Evolutionary conservation across 2,888 invertebrate species (phyloP), one percentile per base, ranked within the genome.

Genomic region (Hirtodrosophila trivittata): DNA sequence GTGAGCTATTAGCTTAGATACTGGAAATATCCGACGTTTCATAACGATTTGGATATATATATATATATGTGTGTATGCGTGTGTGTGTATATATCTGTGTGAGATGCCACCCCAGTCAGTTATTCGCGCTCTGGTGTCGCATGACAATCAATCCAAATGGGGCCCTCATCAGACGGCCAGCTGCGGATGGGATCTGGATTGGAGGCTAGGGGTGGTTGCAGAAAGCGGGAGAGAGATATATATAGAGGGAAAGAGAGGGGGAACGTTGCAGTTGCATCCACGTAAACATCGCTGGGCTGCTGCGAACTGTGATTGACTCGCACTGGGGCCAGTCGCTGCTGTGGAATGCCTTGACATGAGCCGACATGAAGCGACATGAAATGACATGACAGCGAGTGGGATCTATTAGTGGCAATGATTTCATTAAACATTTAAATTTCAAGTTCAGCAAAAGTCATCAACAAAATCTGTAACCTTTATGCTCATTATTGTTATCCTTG

Each of bases 341-440:
- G 13, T 18, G 49, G 13, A 21, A 12, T 18, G 56, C 26, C 42
- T 5, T 33, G 33, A 33, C 10, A 33, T 33, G 33, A 33, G 5
- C 2, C 9, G 33, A 4, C 49, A 32, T 33, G 33, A 6, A 10
- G 14, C 32, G 47, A 38, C 13, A 9, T 57, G 67, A 54, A 52
- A 50, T 45, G 63, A 65, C 38, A 43, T 58, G 66, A 46, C 66
- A 55, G 38, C 42, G 1, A 28, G 42, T 46, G 60, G 35, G 38
- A 30, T 37, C 51, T 37, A 65, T 63, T 66, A 21, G 33, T 66
- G 83, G 66, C 81, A 84, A 75, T 82, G 84, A 86, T 84, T 82
- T 86, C 72, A 82, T 86, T 86, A 80, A 84, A 68, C 64, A 80
- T 75, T 82, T 84, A 69, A 84, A 80, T 82, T 81, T 73, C 81